Evolutionary conservation across 1,140 invertebrate genomes (phyloP).

Genomic region (Epicauta chinensis): DNA sequence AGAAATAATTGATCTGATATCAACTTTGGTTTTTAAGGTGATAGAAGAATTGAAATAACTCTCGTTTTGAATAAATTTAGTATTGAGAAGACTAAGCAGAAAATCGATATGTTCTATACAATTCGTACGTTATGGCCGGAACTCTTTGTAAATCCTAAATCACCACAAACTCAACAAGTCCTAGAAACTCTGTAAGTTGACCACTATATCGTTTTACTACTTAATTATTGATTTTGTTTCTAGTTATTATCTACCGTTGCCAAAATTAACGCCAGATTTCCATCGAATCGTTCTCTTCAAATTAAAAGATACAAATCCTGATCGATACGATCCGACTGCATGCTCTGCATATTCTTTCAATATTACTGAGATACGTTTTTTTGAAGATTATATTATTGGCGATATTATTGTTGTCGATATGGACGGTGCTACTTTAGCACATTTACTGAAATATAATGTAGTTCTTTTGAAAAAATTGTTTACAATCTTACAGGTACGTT

Average conservation of each 20-base stretch:
- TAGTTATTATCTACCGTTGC: neutral
- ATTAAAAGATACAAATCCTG: neutral
- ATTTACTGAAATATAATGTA: constrained; percentile 17
- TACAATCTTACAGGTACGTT: constrained; percentile 22
- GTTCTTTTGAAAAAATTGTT: constrained; percentile 16
- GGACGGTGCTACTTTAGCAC: constrained; percentile 12
- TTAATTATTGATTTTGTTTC: neutral
- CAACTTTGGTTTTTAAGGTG: neutral
- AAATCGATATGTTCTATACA: constrained; percentile 1
- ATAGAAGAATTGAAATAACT: neutral
- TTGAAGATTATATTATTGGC: constrained; percentile 17
- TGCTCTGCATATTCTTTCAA: constrained; percentile 23
- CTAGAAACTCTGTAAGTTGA: neutral
- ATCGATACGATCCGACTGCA: constrained; percentile 14
- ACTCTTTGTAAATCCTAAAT: neutral
- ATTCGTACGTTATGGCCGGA: neutral
- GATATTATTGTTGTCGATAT: constrained; percentile 24
- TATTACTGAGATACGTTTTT: constrained; percentile 19
- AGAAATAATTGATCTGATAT: neutral
- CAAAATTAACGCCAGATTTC: neutral
- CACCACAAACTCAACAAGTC: neutral
- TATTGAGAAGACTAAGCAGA: constrained; percentile 1
- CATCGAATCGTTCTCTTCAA: neutral
- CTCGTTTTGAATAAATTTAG: constrained; percentile 1
- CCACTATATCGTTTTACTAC: neutral